Percentiles rank a stretch among this genome's conserved stretches.
phyloP scores from a whole-genome alignment of 2,888 invertebrate genomes.

The Lingula anatina region DNA sequence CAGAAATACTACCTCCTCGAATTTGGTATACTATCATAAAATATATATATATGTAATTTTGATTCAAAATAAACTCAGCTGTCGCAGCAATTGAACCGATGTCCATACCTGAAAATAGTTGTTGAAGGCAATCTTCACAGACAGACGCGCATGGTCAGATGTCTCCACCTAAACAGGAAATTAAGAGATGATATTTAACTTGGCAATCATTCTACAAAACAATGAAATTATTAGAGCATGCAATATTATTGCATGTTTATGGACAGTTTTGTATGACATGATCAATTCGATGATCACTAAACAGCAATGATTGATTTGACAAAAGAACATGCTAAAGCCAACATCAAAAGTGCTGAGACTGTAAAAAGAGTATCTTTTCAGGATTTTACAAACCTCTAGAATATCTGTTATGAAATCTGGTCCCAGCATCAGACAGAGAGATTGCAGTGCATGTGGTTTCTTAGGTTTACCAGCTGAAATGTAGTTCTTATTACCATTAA shows the following conservation, averaged over 20 bases:
- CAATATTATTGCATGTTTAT: too few relatives aligned
- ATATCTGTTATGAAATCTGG: constrained; percentile 47
- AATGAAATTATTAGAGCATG: too few relatives aligned
- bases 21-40: not conserved
- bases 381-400: too few relatives aligned
- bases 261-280: too few relatives aligned
- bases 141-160: constrained; percentile 42
- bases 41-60: too few relatives aligned
- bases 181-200: too few relatives aligned
- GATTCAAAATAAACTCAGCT: too few relatives aligned
- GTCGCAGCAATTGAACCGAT: not conserved
- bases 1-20: not conserved
- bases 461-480: constrained; percentile 45
- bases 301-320: too few relatives aligned
- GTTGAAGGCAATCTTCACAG: constrained; percentile 34
- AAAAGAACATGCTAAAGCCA: not conserved
- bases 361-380: too few relatives aligned
- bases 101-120: constrained; percentile 38
- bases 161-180: constrained; percentile 33
- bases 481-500: too few relatives aligned
- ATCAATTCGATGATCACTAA: too few relatives aligned
- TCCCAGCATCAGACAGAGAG: constrained; percentile 42
- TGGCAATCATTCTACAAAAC: too few relatives aligned
- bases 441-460: constrained; percentile 32
- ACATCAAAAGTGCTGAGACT: not conserved